Percentiles rank a stretch among this genome's conserved stretches.
Conservation (phyloP, 2,113 vertebrate species). For the Perca fluviatilis region DNA sequence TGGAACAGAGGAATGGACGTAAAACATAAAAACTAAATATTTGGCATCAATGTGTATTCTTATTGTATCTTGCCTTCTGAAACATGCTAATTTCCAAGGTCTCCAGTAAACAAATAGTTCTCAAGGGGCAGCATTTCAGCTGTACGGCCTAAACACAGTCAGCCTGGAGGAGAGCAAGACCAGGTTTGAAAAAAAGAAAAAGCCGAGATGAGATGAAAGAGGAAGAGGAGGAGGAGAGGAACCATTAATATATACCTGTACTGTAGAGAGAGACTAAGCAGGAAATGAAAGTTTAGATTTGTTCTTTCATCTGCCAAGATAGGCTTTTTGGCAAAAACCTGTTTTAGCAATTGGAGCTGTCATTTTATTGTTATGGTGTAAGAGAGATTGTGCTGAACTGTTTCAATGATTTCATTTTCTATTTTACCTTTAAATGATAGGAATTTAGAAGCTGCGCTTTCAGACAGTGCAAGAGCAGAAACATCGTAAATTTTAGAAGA, state of each 20-base stretch:
- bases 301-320: conserved; percentile 43
- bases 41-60: conserved; percentile 22
- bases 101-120: conserved; percentile 70
- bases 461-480: neutral
- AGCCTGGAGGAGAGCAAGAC: conserved; percentile 53
- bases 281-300: conserved; percentile 68
- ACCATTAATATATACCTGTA: conserved; percentile 46
- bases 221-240: conserved; percentile 28
- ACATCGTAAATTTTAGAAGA: neutral
- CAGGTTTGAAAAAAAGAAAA: conserved; percentile 18
- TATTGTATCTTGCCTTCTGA: conserved; percentile 28
- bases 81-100: conserved; percentile 70
- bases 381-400: conserved; percentile 10
- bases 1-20: neutral
- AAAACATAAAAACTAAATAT: conserved; percentile 31
- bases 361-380: conserved; percentile 37
- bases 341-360: conserved; percentile 40
- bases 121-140: conserved; percentile 59
- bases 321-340: conserved; percentile 45
- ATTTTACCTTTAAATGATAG: conserved; percentile 3
- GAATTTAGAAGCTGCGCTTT: neutral
- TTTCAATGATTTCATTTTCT: conserved; percentile 11
- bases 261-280: conserved; percentile 57
- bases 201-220: conserved; percentile 34
- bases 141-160: conserved; percentile 55